Evolutionary conservation across 2,113 vertebrate genomes (phyloP), one percentile per base, ranked within the genome.

Genomic region (Hiodon alosoides): DNA sequence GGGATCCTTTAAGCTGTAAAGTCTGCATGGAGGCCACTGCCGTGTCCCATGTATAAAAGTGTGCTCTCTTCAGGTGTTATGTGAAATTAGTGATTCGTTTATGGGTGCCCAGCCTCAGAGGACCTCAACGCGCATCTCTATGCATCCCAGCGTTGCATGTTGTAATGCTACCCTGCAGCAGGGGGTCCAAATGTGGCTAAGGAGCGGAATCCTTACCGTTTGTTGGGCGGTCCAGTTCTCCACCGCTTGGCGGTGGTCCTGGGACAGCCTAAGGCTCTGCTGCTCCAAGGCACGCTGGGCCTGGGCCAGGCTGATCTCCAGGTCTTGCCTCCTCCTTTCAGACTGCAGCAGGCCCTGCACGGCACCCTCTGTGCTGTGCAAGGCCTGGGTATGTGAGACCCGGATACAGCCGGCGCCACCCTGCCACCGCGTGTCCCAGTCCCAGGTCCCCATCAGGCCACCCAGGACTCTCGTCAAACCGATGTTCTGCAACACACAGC

Each of bases 221-320:
- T 7, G 53, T 52, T 67, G 73, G 11, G 10, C 0, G 4, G 10
- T 51, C 51, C 16, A 3, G 52, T 47, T 48, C 51, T 48, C 73
- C 2, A 13, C 16, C n/a, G n/a, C 55, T 51, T 51, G 10, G 1
- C 16, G 53, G 13, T 8, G 54, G 48, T 31, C 54, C 65, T 51
- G 55, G 16, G 52, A 4, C 6, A 74, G 53, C 10, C 31, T 53
- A 3, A 47, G 16, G 13, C 52, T 11, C 47, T 64, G 64, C n/a
- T 68, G n/a, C 64, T 46, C 50, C 16, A 74, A 17, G 61, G 72
- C 72, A 52, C 14, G 16, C 3, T 55, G 50, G 62, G 65, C 64
- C 11, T 68, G 58, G 4, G 31, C 13, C 64, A 75, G 65, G 62
- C 73, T 75, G 51, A 57, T 10, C 73, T 75, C 73, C 64, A 75